These are phyloP conservation scores for Corythucha ciliata DNA, from an alignment of 2,888 invertebrate genomes.

Conservation along the genomic window DNA sequence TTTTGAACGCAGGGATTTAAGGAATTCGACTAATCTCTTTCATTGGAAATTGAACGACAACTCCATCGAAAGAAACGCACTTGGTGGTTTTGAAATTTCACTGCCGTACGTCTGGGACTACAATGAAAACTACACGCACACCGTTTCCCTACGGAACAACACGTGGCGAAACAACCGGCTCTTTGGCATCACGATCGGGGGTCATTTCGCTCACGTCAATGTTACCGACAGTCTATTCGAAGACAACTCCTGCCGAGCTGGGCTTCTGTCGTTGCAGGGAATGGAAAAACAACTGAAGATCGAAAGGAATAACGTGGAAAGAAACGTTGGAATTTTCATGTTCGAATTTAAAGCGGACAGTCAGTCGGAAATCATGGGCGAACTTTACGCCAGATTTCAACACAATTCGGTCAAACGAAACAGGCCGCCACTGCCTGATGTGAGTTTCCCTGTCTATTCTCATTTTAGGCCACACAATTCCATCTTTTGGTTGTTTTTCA, in stretches of 20 bases:
- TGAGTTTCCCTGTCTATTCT: conserved; percentile 20
- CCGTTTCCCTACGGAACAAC: conserved; percentile 75
- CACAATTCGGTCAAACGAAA: conserved; percentile 62
- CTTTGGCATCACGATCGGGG: conserved; percentile 77
- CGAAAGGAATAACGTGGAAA: conserved; percentile 65
- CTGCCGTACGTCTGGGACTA: conserved; percentile 94
- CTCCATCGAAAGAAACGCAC: conserved; percentile 71
- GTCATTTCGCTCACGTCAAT: conserved; percentile 86
- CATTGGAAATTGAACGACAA: conserved; percentile 86
- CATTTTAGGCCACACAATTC: not conserved
- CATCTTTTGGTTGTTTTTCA: conserved; percentile 29
- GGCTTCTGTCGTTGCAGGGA: conserved; percentile 71
- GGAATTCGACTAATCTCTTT: conserved; percentile 93
- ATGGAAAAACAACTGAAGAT: conserved; percentile 94
- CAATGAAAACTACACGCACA: conserved; percentile 88
- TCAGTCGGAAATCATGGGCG: conserved; percentile 84
- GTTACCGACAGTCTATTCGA: conserved; percentile 75
- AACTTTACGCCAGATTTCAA: conserved; percentile 68
- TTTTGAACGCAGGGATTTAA: conserved; percentile 81
- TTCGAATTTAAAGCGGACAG: conserved; percentile 82
- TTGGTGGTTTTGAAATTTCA: conserved; percentile 78
- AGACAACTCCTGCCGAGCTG: conserved; percentile 72
- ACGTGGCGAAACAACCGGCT: conserved; percentile 78
- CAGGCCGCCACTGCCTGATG: conserved; percentile 45
- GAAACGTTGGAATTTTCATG: conserved; percentile 72